Evolutionary conservation across 2,113 vertebrate genomes (phyloP), one percentile per base, ranked within the genome.

Genomic region (Vicugna pacos): DNA sequence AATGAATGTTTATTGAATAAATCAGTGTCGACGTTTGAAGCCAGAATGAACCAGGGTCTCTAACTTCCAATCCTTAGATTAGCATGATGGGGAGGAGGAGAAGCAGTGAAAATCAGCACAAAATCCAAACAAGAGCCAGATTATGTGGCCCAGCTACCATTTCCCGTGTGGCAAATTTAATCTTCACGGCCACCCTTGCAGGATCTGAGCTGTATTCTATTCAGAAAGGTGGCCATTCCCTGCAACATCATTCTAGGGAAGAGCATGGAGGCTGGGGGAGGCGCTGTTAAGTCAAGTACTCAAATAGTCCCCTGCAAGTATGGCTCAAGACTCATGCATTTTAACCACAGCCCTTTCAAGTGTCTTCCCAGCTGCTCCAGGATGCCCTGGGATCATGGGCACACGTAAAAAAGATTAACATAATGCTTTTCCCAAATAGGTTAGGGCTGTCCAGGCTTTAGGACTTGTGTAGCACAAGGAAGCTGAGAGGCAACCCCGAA

Each of bases 41-140:
- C 30, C 60, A 84, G 58, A 95, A 82, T 79, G 56, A 83, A 73
- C 9, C 1, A 76, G 54, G 26, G 8, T 52, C 46, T 96, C n/a
- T 95, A 52, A 92, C 8, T 70, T 92, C 35, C 26, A 88, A 14
- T 96, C 58, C 84, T 94, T 42, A 94, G 54, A 84, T 9, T 35
- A 58, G 38, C 5, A 35, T 75, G 17, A 38, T 75, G 26, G 2
- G 38, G 26, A 50, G 26, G 35, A 7, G 26, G 13, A 28, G 54
- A 64, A 22, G 8, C 26, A 48, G 12, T 64, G 72, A 77, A 93
- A 30, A 42, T n/a, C 13, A 20, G 7, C 38, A 38, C 10, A 81
- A 75, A 91, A 94, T 77, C 69, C 32, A 93, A 8, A 22, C 8
- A 72, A 87, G 14, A 87, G 8, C 5, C 35, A 87, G 67, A 19